phyloP scores from a whole-genome alignment of 2,888 invertebrate species.

The Patella depressa region DNA sequence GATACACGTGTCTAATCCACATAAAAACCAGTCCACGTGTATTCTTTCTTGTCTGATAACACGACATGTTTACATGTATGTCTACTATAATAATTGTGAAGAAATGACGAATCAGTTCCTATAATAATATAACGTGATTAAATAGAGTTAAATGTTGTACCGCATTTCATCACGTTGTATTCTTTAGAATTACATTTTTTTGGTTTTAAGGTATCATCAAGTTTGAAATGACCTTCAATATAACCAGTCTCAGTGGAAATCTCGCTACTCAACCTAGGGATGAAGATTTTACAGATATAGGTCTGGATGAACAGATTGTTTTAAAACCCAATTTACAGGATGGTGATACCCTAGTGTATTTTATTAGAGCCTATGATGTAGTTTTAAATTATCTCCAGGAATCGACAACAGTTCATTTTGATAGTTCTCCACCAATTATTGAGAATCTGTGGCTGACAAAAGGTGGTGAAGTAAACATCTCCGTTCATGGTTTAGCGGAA shows the following conservation, averaged over 20 bases:
- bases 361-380: conserved; percentile 39
- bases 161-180: no score
- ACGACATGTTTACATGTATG: no score
- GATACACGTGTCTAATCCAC: no score
- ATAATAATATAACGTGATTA: no score
- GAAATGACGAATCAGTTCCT: no score
- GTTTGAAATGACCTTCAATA: no score
- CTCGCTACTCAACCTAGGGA: conserved; percentile 12
- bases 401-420: conserved; percentile 33
- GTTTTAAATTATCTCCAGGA: conserved; percentile 31
- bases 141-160: no score
- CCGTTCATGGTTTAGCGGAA: conserved; percentile 34
- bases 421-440: conserved; percentile 40
- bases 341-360: conserved; percentile 35
- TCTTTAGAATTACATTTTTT: no score
- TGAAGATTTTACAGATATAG: not conserved
- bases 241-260: conserved; percentile 18
- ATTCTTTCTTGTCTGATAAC: no score
- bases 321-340: conserved; percentile 25
- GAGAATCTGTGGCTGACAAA: conserved; percentile 39
- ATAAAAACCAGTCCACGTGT: no score
- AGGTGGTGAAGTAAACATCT: conserved; percentile 27
- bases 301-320: conserved; percentile 15
- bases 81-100: no score
- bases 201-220: no score